phyloP scores from a whole-genome alignment of 2,797 vertebrate species.

The Yasuhikotakia modesta region DNA sequence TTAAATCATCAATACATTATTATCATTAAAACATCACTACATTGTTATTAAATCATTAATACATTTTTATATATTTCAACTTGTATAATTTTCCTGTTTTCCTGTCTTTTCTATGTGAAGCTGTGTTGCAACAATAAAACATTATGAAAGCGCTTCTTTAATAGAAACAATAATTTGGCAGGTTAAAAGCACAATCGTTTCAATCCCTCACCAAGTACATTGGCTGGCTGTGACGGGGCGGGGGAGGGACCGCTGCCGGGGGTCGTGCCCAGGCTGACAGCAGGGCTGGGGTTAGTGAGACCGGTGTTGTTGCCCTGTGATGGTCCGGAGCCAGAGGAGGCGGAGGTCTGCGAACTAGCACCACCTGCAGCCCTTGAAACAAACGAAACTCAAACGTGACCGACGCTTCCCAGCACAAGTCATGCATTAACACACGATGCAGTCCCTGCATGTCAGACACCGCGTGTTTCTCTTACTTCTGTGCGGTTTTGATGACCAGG shows the following conservation, averaged over 20 bases:
- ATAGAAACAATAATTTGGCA: no score
- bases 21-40: no score
- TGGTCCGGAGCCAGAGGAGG: conserved; percentile 66
- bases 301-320: conserved; percentile 67
- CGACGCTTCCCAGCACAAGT: not conserved
- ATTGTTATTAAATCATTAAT: no score
- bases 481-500: conserved; percentile 97
- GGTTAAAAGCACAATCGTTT: no score
- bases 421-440: not conserved
- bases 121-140: no score
- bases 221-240: conserved; percentile 78
- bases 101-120: no score
- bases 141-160: no score
- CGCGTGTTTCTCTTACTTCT: conserved; percentile 91
- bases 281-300: conserved; percentile 76
- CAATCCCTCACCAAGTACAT: conserved; percentile 84
- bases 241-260: conserved; percentile 70
- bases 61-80: no score
- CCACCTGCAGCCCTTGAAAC: conserved; percentile 73
- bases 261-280: conserved; percentile 74
- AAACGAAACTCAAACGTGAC: not conserved
- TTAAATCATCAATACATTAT: no score
- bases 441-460: not conserved
- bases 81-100: no score
- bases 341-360: conserved; percentile 68